Conservation (phyloP, 2,113 vertebrate species). For the Apteryx owenii region DNA sequence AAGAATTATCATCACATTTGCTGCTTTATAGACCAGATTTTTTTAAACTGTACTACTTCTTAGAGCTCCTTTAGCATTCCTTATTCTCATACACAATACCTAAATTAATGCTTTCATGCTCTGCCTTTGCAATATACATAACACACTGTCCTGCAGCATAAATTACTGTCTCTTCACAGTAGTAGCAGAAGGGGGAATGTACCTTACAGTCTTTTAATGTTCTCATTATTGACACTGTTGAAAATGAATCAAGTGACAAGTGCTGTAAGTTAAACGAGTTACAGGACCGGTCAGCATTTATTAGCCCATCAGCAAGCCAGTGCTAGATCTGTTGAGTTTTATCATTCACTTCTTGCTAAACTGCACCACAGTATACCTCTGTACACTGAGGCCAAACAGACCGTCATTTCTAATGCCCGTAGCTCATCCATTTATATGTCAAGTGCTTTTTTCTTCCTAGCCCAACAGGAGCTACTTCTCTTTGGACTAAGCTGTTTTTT, state of each 20-base stretch:
- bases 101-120: background rate
- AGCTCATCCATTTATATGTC: background rate
- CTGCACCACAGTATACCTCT: background rate
- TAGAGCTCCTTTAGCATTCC: background rate
- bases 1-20: background rate
- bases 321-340: background rate
- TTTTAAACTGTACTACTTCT: background rate
- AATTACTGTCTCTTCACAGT: background rate
- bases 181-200: background rate
- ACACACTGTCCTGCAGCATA: background rate
- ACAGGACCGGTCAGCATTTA: background rate
- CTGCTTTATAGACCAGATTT: background rate
- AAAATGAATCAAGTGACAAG: background rate
- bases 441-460: background rate
- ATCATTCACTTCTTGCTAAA: background rate
- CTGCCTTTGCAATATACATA: background rate
- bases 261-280: background rate
- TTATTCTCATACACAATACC: background rate
- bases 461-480: background rate
- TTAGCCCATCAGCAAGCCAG: background rate
- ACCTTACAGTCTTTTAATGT: background rate
- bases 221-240: background rate
- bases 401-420: background rate
- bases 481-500: background rate
- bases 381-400: background rate